Conservation (phyloP, 2,888 invertebrate species). For the Pachycephus smyrnensis region DNA sequence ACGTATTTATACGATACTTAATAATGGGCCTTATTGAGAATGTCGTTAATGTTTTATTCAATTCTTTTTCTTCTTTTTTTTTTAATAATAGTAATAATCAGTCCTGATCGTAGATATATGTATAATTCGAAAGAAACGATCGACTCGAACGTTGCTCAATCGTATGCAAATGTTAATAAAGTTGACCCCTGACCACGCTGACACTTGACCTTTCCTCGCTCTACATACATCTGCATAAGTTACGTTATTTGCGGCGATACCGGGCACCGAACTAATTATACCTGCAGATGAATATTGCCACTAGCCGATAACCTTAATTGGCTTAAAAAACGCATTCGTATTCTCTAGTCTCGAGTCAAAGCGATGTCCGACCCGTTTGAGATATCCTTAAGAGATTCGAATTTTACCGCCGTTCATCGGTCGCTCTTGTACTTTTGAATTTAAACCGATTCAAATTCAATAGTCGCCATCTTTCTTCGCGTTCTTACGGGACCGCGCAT, state of each 20-base stretch:
- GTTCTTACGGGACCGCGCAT: neutral
- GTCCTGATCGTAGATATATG: neutral
- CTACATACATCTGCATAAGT: constrained; percentile 63
- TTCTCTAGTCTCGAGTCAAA: constrained; percentile 10
- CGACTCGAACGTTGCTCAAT: constrained; percentile 39
- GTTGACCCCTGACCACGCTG: constrained; percentile 51
- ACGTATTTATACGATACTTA: fast-evolving
- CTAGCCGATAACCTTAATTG: constrained; percentile 51
- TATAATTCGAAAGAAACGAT: neutral
- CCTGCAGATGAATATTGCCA: constrained; percentile 46
- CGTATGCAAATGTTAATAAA: constrained; percentile 57
- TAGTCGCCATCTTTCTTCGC: neutral
- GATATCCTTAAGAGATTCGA: neutral
- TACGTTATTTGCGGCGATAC: constrained; percentile 40
- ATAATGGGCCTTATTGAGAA: neutral
- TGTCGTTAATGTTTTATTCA: neutral
- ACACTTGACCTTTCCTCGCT: constrained; percentile 54
- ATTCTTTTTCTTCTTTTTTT: too few relatives aligned
- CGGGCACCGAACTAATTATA: constrained; percentile 37
- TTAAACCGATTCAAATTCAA: neutral
- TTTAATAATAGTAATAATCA: neutral
- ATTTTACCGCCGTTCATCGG: neutral
- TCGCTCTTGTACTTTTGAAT: neutral
- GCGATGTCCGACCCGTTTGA: neutral
- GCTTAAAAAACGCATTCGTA: constrained; percentile 45